Evolutionary conservation across 2,113 vertebrate species (phyloP).

Genomic region (Leiothrix lutea): DNA sequence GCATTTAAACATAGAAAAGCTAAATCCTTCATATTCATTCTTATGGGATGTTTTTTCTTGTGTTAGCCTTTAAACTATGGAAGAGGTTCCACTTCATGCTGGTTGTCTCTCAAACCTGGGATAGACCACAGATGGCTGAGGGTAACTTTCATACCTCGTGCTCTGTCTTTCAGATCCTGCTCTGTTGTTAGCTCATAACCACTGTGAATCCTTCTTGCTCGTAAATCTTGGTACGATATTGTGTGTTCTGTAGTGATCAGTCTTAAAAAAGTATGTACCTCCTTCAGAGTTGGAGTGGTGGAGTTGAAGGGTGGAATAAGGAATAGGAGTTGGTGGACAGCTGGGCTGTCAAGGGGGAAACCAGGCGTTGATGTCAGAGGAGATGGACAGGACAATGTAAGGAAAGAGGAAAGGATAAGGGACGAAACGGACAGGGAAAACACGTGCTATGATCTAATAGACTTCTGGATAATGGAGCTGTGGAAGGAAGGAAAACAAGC

Average conservation of each 20-base stretch:
- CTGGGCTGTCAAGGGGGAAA: not conserved
- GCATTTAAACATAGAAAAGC: not conserved
- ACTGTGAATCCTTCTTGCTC: rapidly evolving
- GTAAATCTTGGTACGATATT: not conserved
- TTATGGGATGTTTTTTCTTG: not conserved
- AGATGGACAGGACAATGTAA: slow-evolving; percentile 25
- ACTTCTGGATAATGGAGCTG: not conserved
- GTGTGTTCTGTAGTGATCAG: not conserved
- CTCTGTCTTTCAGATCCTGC: not conserved
- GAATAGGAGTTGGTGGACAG: not conserved
- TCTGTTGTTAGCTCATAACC: not conserved
- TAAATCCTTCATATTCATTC: not conserved
- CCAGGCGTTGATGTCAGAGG: not conserved
- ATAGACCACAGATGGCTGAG: not conserved
- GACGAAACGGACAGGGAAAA: not conserved
- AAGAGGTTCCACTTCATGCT: not conserved
- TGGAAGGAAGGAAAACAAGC: slow-evolving; percentile 33
- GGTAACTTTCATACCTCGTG: not conserved
- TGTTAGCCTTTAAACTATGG: not conserved
- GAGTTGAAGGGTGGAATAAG: not conserved
- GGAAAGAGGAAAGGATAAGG: slow-evolving; percentile 40
- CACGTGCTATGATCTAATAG: not conserved
- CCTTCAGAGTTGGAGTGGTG: not conserved
- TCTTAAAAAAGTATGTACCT: rapidly evolving
- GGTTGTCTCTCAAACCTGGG: not conserved